Evolutionary conservation across 2,888 invertebrate genomes (phyloP).

Genomic region (Laspeyria flexula): DNA sequence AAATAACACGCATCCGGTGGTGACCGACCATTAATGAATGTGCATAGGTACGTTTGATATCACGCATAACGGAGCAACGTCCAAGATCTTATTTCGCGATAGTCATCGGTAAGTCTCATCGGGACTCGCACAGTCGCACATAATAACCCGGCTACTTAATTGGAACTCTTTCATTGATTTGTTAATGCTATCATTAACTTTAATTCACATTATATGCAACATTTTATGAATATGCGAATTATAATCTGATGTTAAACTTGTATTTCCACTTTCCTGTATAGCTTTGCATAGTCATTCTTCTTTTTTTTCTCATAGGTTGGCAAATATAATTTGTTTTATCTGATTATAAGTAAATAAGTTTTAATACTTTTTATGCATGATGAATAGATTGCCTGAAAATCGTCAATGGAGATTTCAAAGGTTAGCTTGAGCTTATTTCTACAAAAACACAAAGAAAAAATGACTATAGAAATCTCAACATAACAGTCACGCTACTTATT

Average conservation of each 20-base stretch:
- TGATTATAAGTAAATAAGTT: too few species aligned
- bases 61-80: constrained; percentile 52
- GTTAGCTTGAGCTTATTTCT: too few species aligned
- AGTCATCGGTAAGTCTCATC: constrained; percentile 52
- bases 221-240: constrained; percentile 55
- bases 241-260: constrained; percentile 52
- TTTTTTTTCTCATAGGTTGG: too few species aligned
- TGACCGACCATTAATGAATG: constrained; percentile 34
- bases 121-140: constrained; percentile 63
- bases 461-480: too few species aligned
- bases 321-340: too few species aligned
- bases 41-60: constrained; percentile 48
- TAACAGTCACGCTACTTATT: too few species aligned
- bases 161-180: constrained; percentile 76
- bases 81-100: constrained; percentile 78
- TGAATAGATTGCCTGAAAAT: too few species aligned
- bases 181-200: constrained; percentile 73
- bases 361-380: too few species aligned
- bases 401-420: too few species aligned
- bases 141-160: constrained; percentile 75
- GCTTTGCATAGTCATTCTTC: too few species aligned
- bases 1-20: constrained; percentile 39
- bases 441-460: too few species aligned
- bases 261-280: too few species aligned
- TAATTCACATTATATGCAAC: constrained; percentile 64